A percentile compares a stretch with the other conserved stretches of the same genome.
phyloP scores from a whole-genome alignment of 53 echinoderm and acorn worm species.

The Stichopus horrens region DNA sequence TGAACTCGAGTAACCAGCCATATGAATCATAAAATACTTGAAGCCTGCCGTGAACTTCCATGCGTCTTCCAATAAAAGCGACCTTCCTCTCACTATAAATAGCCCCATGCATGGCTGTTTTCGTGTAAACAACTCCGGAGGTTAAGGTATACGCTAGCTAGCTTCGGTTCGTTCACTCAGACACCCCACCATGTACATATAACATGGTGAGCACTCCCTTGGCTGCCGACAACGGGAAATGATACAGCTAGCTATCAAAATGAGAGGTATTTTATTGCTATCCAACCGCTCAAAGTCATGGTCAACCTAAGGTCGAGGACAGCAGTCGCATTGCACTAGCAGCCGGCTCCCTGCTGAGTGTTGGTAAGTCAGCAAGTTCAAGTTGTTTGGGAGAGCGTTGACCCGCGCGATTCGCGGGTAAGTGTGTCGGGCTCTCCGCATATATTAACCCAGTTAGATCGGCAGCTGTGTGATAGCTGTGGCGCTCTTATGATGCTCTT shows the following conservation, averaged over 20 bases:
- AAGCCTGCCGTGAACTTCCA: conserved; percentile 28
- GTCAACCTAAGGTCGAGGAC: conserved; percentile 86
- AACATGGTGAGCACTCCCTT: conserved; percentile 30
- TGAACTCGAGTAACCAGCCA: conserved; percentile 39
- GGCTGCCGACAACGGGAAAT: conserved; percentile 42
- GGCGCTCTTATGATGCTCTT: neutral
- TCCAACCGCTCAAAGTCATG: conserved; percentile 75
- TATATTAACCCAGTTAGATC: conserved; percentile 45
- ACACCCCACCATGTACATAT: conserved; percentile 23
- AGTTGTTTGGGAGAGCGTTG: conserved; percentile 41
- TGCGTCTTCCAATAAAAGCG: conserved; percentile 27
- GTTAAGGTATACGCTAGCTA: conserved; percentile 10
- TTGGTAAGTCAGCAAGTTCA: conserved; percentile 15
- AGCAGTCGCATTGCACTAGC: conserved; percentile 39
- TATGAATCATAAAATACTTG: conserved; percentile 32
- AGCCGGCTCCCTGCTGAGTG: conserved; percentile 22
- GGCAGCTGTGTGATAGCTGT: conserved; percentile 3
- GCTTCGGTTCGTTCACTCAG: conserved; percentile 42
- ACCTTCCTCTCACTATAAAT: conserved; percentile 43
- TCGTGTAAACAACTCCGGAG: conserved; percentile 49
- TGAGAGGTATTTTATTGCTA: conserved; percentile 49
- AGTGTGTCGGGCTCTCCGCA: conserved; percentile 42
- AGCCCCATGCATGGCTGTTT: conserved; percentile 38
- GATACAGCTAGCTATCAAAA: conserved; percentile 40
- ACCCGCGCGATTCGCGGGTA: conserved; percentile 24